Percentiles rank a stretch among this genome's conserved stretches.
Conservation (phyloP, 2,113 vertebrate genomes). For the Brachirus orientalis region DNA sequence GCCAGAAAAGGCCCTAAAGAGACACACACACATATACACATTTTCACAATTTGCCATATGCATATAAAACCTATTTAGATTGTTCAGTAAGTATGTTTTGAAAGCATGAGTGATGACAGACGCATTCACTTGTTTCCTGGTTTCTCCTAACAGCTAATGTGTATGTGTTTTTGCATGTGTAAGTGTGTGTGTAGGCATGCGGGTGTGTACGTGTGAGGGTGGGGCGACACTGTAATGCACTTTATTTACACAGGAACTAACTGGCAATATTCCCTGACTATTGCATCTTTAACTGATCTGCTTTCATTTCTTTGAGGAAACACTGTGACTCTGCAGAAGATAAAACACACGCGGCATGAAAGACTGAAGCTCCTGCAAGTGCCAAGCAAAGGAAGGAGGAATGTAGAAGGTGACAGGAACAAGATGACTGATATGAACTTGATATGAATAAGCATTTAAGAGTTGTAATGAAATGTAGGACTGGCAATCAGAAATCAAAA, state of each 20-base stretch:
- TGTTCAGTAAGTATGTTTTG: no score
- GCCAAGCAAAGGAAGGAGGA: constrained; percentile 5
- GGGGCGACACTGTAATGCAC: background rate
- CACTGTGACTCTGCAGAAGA: constrained; percentile 5
- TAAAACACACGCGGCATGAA: constrained; percentile 24
- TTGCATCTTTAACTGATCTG: constrained; percentile 7
- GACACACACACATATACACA: no score
- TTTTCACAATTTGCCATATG: no score
- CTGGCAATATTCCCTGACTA: constrained; percentile 16
- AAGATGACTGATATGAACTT: constrained; percentile 19
- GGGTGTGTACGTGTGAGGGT: background rate
- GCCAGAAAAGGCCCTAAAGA: no score
- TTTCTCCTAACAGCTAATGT: background rate
- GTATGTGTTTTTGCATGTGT: background rate
- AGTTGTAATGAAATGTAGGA: background rate
- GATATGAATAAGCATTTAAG: background rate
- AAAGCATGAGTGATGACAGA: constrained; percentile 34
- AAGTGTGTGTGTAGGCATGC: background rate
- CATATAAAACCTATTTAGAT: no score
- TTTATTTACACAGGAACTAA: background rate
- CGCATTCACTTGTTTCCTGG: constrained; percentile 20
- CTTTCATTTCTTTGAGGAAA: constrained; percentile 33
- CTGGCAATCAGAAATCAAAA: constrained; percentile 19
- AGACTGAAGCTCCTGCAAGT: no score
- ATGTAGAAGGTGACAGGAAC: constrained; percentile 15